phyloP scores from a whole-genome alignment of 2,888 invertebrate species.

The Tubiluchus corallicola region DNA sequence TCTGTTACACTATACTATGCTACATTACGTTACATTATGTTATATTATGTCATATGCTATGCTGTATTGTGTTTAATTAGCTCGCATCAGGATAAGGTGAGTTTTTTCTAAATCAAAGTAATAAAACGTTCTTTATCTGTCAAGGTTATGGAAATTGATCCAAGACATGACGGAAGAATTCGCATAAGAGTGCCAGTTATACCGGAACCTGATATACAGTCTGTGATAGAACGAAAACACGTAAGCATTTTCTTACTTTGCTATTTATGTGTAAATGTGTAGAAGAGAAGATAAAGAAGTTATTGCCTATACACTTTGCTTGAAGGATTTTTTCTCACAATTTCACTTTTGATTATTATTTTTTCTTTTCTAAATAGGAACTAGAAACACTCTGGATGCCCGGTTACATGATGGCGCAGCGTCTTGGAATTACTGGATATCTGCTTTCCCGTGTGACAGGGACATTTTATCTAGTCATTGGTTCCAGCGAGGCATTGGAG shows the following conservation, averaged over 20 bases:
- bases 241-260: too few relatives aligned
- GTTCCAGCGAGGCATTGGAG: conserved; percentile 15
- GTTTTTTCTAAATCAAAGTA: conserved; percentile 9
- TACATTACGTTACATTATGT: too few relatives aligned
- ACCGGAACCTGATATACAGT: conserved; percentile 22
- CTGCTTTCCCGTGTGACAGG: conserved; percentile 72
- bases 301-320: too few relatives aligned
- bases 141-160: conserved; percentile 20
- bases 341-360: too few relatives aligned
- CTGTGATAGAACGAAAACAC: conserved; percentile 14
- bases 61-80: too few relatives aligned
- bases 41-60: too few relatives aligned
- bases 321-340: too few relatives aligned
- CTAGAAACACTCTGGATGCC: conserved; percentile 20
- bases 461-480: conserved; percentile 43
- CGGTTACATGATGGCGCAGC: conserved; percentile 26
- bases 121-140: conserved; percentile 7
- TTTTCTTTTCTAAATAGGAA: conserved; percentile 8
- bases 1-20: too few relatives aligned
- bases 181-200: conserved; percentile 21
- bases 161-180: conserved; percentile 18
- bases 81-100: too few relatives aligned
- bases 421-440: conserved; percentile 39
- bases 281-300: too few relatives aligned
- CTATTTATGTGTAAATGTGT: too few relatives aligned